phyloP scores from a whole-genome alignment of 1,140 invertebrate genomes.

The silkworm (Bombyx mori) region DNA sequence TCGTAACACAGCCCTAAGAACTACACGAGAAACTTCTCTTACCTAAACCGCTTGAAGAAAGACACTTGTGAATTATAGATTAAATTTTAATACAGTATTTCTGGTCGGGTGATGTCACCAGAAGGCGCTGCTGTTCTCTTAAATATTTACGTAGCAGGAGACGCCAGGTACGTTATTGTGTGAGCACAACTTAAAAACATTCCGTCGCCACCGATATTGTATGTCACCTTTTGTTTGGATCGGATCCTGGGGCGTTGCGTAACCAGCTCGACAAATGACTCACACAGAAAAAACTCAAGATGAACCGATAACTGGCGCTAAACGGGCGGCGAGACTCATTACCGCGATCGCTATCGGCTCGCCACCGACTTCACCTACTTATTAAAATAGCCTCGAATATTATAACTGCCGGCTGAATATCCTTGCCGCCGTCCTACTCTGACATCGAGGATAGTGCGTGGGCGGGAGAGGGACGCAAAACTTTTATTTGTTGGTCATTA shows the following conservation, averaged over 20 bases:
- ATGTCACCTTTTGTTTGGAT: too few relatives aligned
- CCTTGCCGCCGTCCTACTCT: not conserved
- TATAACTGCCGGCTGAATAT: not conserved
- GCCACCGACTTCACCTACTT: slow-evolving; percentile 6
- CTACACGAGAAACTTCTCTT: too few relatives aligned
- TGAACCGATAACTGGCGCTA: not conserved
- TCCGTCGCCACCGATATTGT: too few relatives aligned
- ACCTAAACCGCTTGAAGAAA: too few relatives aligned
- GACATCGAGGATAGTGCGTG: not conserved
- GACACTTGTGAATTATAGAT: too few relatives aligned
- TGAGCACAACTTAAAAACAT: too few relatives aligned
- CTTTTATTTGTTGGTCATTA: slow-evolving; percentile 51
- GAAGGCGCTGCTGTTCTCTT: too few relatives aligned
- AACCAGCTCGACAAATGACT: slow-evolving; percentile 2
- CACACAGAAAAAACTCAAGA: not conserved
- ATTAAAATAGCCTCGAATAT: not conserved
- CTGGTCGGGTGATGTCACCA: too few relatives aligned
- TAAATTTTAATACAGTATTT: too few relatives aligned
- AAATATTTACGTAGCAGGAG: too few relatives aligned
- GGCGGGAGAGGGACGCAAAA: slow-evolving; percentile 21
- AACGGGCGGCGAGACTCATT: slow-evolving; percentile 3
- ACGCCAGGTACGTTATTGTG: too few relatives aligned
- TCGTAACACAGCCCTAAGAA: too few relatives aligned
- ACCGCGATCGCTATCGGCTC: slow-evolving; percentile 1
- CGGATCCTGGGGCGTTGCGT: not conserved